phyloP scores from a whole-genome alignment of 2,113 vertebrate species.

The Strix aluco region DNA sequence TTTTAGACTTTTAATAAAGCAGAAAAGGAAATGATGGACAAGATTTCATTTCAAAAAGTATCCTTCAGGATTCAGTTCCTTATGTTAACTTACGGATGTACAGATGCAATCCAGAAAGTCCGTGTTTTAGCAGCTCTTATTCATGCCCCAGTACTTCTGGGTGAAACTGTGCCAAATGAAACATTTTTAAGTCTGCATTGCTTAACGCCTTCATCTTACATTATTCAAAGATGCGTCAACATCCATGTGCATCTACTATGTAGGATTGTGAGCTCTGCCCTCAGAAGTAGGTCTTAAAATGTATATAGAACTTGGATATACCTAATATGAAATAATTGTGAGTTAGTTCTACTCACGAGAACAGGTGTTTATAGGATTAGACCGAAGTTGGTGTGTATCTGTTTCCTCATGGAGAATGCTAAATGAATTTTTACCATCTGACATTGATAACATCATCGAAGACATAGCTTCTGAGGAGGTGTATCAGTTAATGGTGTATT shows the following conservation, averaged over 20 bases:
- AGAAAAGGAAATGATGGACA: background rate
- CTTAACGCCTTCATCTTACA: background rate
- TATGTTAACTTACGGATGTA: background rate
- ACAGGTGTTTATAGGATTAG: background rate
- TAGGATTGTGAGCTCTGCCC: background rate
- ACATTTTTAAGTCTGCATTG: background rate
- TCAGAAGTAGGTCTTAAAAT: background rate
- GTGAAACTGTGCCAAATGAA: background rate
- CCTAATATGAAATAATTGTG: background rate
- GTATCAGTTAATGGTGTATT: background rate
- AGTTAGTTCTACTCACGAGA: background rate
- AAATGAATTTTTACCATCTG: background rate
- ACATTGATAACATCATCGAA: background rate
- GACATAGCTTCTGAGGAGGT: background rate
- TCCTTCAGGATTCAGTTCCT: background rate
- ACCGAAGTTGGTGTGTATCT: background rate
- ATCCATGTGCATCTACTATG: background rate
- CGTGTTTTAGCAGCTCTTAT: background rate
- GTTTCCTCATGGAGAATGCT: background rate
- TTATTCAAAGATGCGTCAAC: background rate
- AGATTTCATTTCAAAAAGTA: background rate
- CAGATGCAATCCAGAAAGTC: background rate
- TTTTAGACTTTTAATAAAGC: constrained; percentile 3
- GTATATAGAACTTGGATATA: background rate
- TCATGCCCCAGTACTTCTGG: background rate